phyloP scores from a whole-genome alignment of 2,113 vertebrate species.

The Chroicocephalus ridibundus region DNA sequence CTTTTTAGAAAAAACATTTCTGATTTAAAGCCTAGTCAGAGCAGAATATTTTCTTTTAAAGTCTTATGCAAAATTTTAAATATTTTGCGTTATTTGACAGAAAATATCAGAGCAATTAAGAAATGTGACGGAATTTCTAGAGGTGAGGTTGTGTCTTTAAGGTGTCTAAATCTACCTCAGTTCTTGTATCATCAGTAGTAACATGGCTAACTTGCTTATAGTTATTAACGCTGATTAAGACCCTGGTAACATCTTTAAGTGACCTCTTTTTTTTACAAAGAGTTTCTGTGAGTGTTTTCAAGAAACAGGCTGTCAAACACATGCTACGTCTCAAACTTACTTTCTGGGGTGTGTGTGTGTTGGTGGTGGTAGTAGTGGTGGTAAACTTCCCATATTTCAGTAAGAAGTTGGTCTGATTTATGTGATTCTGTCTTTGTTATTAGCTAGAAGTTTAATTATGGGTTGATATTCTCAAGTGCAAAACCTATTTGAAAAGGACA shows the following conservation, averaged over 20 bases:
- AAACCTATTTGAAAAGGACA: neutral
- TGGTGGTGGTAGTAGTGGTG: neutral
- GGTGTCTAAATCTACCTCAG: neutral
- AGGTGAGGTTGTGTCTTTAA: neutral
- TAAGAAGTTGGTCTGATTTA: neutral
- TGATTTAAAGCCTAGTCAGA: neutral
- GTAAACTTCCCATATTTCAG: neutral
- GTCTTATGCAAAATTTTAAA: rapidly evolving
- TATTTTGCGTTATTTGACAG: neutral
- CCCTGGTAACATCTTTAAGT: neutral
- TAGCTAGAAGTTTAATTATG: neutral
- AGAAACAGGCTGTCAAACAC: neutral
- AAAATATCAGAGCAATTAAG: neutral
- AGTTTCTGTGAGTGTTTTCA: neutral
- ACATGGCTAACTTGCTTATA: neutral
- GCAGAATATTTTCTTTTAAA: neutral
- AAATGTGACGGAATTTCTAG: neutral
- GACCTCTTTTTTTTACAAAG: neutral
- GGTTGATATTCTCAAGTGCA: neutral
- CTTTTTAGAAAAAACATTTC: neutral
- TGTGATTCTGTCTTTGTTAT: neutral
- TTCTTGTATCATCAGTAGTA: neutral
- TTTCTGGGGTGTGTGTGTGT: neutral
- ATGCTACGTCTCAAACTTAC: neutral
- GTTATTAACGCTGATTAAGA: neutral